phyloP scores from a whole-genome alignment of 2,797 vertebrate species.

The Macropodus opercularis region DNA sequence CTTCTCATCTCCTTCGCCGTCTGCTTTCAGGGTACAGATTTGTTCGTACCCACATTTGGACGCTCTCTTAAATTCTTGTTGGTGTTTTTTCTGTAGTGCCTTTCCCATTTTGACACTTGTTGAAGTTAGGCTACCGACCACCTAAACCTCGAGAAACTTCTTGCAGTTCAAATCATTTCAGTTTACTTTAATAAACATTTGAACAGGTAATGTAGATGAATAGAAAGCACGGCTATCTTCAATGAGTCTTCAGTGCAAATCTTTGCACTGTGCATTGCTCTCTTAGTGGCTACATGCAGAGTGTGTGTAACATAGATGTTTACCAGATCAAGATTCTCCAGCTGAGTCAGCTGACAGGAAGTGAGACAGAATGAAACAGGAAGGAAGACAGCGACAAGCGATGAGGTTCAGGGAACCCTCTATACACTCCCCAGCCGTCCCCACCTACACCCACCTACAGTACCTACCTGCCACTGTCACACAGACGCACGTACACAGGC shows the following conservation, averaged over 20 bases:
- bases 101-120: neutral
- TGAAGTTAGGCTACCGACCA: neutral
- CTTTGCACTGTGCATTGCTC: neutral
- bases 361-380: constrained; percentile 77
- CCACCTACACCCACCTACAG: constrained; percentile 53
- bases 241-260: neutral
- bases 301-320: constrained; percentile 57
- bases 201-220: neutral
- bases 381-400: constrained; percentile 69
- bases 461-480: constrained; percentile 6
- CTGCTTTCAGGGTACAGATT: neutral
- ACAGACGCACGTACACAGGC: constrained; percentile 19
- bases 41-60: constrained; percentile 3
- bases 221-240: neutral
- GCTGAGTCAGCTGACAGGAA: constrained; percentile 84
- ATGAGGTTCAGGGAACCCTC: constrained; percentile 84
- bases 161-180: neutral
- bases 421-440: constrained; percentile 63
- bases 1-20: constrained; percentile 20
- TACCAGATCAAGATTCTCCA: constrained; percentile 74
- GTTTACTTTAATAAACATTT: neutral
- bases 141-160: neutral
- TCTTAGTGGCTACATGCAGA: constrained; percentile 5
- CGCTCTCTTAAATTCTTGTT: constrained; percentile 19
- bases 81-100: neutral